Conservation (phyloP, 2,888 invertebrate genomes). For the Pterostichus madidus region DNA sequence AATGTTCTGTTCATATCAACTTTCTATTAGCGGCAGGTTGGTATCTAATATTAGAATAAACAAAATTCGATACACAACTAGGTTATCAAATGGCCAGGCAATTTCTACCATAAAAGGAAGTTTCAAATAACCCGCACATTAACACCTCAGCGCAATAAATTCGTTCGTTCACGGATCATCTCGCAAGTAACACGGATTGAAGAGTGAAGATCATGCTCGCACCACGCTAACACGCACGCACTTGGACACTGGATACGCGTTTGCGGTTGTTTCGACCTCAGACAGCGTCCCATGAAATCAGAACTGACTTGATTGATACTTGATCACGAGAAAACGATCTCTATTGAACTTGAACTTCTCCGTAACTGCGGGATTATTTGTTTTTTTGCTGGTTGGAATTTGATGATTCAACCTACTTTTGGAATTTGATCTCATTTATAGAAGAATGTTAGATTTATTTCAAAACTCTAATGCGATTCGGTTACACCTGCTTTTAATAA, state of each 20-base stretch:
- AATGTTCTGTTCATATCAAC: background rate
- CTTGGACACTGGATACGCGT: slow-evolving; percentile 48
- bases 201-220: slow-evolving; percentile 30
- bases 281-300: slow-evolving; percentile 21
- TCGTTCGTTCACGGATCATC: slow-evolving; percentile 60
- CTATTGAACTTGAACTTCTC: slow-evolving; percentile 43
- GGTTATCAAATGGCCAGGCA: slow-evolving; percentile 52
- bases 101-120: slow-evolving; percentile 58
- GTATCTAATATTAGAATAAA: background rate
- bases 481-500: no score
- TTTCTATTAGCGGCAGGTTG: slow-evolving; percentile 38
- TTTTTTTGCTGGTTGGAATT: slow-evolving; percentile 30
- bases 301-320: slow-evolving; percentile 30
- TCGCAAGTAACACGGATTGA: slow-evolving; percentile 51
- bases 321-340: slow-evolving; percentile 39
- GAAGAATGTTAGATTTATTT: background rate
- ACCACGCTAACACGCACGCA: background rate
- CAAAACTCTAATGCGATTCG: background rate
- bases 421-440: background rate
- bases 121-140: slow-evolving; percentile 57
- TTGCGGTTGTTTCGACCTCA: slow-evolving; percentile 52
- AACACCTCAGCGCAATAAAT: slow-evolving; percentile 54
- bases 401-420: slow-evolving; percentile 30
- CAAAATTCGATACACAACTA: slow-evolving; percentile 56
- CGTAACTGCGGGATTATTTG: slow-evolving; percentile 15